These are phyloP conservation scores for Limnephilus marmoratus DNA, from an alignment of 2,888 invertebrate genomes.

Conservation along the genomic window DNA sequence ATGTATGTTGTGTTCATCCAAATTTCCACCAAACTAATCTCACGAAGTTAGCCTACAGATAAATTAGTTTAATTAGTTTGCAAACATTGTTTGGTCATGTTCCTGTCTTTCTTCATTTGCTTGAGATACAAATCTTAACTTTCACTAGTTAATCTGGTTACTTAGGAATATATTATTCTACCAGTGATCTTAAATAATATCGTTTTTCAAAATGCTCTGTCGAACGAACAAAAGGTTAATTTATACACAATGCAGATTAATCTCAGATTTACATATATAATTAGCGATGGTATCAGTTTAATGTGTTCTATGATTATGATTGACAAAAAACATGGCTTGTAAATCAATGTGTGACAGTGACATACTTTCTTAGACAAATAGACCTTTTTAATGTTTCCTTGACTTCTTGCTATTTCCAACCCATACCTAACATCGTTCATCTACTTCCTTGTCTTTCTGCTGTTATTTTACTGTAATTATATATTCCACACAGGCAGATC, in stretches of 20 bases:
- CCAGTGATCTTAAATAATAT: background rate
- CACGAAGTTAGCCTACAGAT: conserved; percentile 20
- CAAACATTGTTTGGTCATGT: conserved; percentile 14
- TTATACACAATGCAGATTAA: background rate
- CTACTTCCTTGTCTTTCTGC: no score
- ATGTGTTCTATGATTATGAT: background rate
- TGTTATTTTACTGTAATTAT: no score
- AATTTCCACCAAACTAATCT: conserved; percentile 21
- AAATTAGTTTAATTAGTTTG: conserved; percentile 33
- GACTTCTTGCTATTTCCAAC: background rate
- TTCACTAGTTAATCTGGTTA: background rate
- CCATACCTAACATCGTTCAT: no score
- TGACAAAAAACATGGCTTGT: background rate
- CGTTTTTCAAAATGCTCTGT: background rate
- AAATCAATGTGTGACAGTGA: background rate
- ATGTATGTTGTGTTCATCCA: background rate
- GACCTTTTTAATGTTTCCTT: background rate
- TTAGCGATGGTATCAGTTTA: background rate
- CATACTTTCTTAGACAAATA: background rate
- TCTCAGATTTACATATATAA: background rate
- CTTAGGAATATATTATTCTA: background rate
- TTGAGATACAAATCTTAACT: conserved; percentile 34
- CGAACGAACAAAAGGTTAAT: conserved; percentile 8
- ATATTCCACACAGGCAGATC: no score
- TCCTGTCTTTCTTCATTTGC: conserved; percentile 25